Conservation (phyloP, 2,888 invertebrate species). For the Thymelicus lineola region DNA sequence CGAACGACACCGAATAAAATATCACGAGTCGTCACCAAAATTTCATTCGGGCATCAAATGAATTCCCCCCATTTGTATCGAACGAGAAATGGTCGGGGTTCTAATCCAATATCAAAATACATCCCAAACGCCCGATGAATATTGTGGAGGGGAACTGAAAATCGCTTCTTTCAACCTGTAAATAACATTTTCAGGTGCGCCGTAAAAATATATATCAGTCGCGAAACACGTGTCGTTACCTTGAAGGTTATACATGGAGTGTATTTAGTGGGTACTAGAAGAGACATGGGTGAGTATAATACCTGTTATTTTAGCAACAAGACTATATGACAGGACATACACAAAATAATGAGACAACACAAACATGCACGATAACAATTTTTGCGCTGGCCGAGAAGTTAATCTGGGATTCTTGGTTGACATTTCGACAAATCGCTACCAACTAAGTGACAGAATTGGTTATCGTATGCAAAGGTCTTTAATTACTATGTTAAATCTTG, state of each 20-base stretch:
- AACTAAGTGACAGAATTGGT: too few species aligned
- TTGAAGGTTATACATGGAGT: constrained; percentile 42
- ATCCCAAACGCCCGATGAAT: constrained; percentile 50
- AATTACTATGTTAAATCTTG: too few species aligned
- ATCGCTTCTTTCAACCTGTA: constrained; percentile 65
- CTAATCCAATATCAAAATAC: constrained; percentile 50
- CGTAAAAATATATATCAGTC: constrained; percentile 63
- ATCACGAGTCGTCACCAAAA: constrained; percentile 21
- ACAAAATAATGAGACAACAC: background rate
- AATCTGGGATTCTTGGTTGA: too few species aligned
- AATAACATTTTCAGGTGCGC: constrained; percentile 66
- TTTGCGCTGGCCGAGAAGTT: too few species aligned
- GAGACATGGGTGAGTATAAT: background rate
- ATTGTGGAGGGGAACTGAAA: constrained; percentile 56
- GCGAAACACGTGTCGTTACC: constrained; percentile 56
- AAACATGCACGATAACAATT: background rate
- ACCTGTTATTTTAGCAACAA: too few species aligned
- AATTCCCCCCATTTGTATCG: constrained; percentile 44
- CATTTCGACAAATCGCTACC: too few species aligned
- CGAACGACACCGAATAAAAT: constrained; percentile 14
- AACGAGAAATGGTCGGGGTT: constrained; percentile 38
- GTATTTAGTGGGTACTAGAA: constrained; percentile 28
- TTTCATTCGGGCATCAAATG: constrained; percentile 36
- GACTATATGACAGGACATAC: background rate
- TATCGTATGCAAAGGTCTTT: too few species aligned